phyloP scores from a whole-genome alignment of 2,113 vertebrate species.

The Pycnonotus jocosus region DNA sequence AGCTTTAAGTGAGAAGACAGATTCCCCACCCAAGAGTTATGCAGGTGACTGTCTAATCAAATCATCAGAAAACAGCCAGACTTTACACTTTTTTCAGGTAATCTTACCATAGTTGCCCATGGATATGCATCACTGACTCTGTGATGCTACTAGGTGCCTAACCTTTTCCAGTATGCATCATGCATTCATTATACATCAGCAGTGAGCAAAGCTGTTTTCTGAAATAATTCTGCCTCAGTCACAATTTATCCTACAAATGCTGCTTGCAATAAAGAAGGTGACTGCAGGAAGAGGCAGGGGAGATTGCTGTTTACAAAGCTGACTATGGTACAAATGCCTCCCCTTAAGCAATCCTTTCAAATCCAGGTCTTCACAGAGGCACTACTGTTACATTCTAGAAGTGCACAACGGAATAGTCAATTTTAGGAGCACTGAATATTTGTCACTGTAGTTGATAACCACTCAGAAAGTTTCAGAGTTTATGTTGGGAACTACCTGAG shows the following conservation, averaged over 20 bases:
- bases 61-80: not conserved
- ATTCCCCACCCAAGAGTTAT: not conserved
- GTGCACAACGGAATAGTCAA: not conserved
- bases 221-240: not conserved
- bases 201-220: not conserved
- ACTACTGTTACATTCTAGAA: not conserved
- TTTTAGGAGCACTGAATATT: not conserved
- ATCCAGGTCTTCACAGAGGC: not conserved
- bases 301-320: not conserved
- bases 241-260: not conserved
- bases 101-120: not conserved
- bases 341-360: not conserved
- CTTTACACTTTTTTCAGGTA: not conserved
- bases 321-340: not conserved
- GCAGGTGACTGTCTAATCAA: not conserved
- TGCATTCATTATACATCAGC: not conserved
- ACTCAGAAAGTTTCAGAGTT: not conserved
- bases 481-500: not conserved
- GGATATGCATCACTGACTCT: not conserved
- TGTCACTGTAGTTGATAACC: not conserved
- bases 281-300: not conserved
- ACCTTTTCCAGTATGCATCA: not conserved
- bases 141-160: not conserved
- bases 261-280: not conserved
- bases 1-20: not conserved